Base-by-base conservation (phyloP, 2,113 vertebrate genomes). In the Nothobranchius kuhntae region DNA sequence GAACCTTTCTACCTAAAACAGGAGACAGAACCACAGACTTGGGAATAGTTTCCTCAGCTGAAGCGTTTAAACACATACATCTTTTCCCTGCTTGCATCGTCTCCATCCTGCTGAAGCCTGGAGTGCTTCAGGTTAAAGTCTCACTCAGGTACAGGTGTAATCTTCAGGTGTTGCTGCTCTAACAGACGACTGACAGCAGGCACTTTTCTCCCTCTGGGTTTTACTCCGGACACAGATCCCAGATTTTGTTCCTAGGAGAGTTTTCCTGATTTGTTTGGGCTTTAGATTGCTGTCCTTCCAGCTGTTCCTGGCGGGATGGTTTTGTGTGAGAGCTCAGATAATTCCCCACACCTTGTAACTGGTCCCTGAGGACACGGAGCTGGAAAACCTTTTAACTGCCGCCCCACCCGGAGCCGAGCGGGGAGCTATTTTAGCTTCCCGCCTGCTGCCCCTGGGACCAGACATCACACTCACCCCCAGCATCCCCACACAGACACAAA, bases 361-460 rank as follows among this genome's bases (percentile, higher is more conserved):
- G 71, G 61, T 87, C 84, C 85, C 87, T 24, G 42, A 84, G 89
- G 88, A 87, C 74, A 73, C 69, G 26, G 61, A 45, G 73, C 38
- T 63, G 69, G 36, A 59, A 84, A 75, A 81, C 78, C 80, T 89
- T 88, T 89, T 76, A 83, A 85, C 73, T 60, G 65, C 56, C 75
- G 70, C 65, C 51, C 59, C 75, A 64, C 81, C 79, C 76, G 80
- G 73, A 46, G 69, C 72, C 35, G 56, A 85, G 77, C 47, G 30
- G 54, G 67, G 74, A 90, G 84, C 77, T 87, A 89, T 84, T 87
- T 88, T 83, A 87, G 76, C 78, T 73, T 80, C 75, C 52, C 47
- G 61, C 68, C 64, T 81, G 51, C 77, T 66, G 65, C 88, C 88
- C 85, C 66, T 86, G 83, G 89, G 91, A 90, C 81, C 75, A 80